Conservation (phyloP, 2,797 vertebrate genomes). For the Phataginus tricuspis region DNA sequence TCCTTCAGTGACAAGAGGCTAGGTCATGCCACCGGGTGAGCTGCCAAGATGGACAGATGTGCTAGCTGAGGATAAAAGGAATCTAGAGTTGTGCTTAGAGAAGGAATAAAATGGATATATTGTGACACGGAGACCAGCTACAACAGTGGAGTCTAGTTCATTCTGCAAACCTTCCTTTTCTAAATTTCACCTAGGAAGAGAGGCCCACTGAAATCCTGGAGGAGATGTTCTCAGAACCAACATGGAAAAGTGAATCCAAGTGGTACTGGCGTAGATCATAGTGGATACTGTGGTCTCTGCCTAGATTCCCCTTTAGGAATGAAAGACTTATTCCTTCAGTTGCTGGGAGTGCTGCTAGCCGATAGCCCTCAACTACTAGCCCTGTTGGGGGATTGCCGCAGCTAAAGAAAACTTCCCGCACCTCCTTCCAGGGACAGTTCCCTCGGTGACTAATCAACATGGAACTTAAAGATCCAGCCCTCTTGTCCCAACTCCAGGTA, state of each 20-base stretch:
- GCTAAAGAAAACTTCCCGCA: background rate
- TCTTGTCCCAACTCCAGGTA: background rate
- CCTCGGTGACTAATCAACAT: background rate
- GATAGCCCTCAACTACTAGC: background rate
- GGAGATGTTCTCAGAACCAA: background rate
- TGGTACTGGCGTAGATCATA: background rate
- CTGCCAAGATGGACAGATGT: background rate
- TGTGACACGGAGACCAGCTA: background rate
- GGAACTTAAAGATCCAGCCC: background rate
- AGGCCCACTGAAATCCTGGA: background rate
- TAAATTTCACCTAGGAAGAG: background rate
- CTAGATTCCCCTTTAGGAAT: background rate
- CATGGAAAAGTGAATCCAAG: background rate
- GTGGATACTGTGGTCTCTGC: background rate
- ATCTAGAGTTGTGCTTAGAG: background rate
- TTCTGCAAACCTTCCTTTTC: background rate
- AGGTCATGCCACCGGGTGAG: background rate
- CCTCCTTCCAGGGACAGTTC: background rate
- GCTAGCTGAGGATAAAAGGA: background rate
- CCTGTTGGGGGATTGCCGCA: background rate
- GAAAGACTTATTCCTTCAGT: background rate
- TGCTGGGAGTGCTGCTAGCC: background rate
- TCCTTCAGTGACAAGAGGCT: background rate
- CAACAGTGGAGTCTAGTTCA: background rate
- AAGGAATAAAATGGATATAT: background rate